Conservation (phyloP, 2,888 invertebrate species). For the Sphaerophoria rueppellii region DNA sequence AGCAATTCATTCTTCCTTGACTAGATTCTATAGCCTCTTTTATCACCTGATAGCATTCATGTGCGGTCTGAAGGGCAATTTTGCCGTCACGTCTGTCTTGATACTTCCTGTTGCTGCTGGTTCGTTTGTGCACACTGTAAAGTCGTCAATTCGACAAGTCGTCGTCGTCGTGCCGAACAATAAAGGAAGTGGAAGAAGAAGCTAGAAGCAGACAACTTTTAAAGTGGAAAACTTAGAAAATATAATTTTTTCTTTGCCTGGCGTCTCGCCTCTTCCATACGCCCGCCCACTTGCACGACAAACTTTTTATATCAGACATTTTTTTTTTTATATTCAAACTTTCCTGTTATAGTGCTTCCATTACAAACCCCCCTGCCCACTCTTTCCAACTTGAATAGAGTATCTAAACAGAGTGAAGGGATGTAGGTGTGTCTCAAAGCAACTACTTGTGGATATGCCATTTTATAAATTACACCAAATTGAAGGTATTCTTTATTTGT, state of each 20-base stretch:
- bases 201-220: conserved; percentile 65
- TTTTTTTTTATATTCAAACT: conserved; percentile 59
- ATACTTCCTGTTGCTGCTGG: conserved; percentile 49
- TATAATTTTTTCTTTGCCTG: conserved; percentile 58
- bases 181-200: conserved; percentile 31
- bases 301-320: conserved; percentile 56
- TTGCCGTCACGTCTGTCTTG: conserved; percentile 40
- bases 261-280: background rate
- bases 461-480: conserved; percentile 74
- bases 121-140: conserved; percentile 22
- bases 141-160: conserved; percentile 65
- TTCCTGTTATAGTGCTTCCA: conserved; percentile 39
- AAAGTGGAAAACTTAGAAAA: conserved; percentile 73
- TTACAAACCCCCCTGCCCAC: background rate
- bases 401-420: background rate
- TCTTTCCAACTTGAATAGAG: background rate
- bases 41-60: conserved; percentile 69
- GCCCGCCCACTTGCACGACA: conserved; percentile 11
- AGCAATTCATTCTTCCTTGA: conserved; percentile 58
- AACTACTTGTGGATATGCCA: conserved; percentile 74
- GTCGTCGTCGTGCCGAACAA: too few relatives aligned
- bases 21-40: conserved; percentile 53
- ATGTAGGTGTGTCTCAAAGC: conserved; percentile 55
- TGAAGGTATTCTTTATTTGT: conserved; percentile 73
- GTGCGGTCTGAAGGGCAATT: conserved; percentile 65